Evolutionary conservation across 2,113 vertebrate species (phyloP), one percentile per base, ranked within the genome.

Genomic region (Morone chrysops): DNA sequence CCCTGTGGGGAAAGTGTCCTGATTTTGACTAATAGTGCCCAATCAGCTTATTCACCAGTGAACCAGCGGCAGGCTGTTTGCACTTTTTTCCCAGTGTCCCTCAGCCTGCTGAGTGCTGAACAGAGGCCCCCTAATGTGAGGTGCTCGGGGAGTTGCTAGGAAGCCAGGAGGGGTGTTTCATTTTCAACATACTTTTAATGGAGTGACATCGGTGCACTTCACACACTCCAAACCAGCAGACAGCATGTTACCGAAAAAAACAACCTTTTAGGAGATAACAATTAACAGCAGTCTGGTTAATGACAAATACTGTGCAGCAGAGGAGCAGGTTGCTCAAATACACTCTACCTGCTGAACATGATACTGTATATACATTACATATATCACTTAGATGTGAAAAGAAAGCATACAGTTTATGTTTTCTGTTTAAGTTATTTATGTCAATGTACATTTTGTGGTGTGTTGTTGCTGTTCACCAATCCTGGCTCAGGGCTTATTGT

Each of bases 91-190:
- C 11, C 73, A 60, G 51, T 22, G 69, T 79, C 69, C 45, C 68
- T 76, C 62, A 31, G 66, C 75, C 67, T 22, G 75, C 78, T 75
- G 70, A 84, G 82, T 79, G 87, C 78, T 80, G 66, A 85, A 63
- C 38, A 79, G 73, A 83, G 47, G 63, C 40, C 22, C 71, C 78
- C 75, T 91, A 78, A 89, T 84, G 85, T 69, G 48, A 88, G 68
- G 74, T 78, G 80, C 91, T 91, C 68, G 10, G 54, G 66, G 81
- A 78, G 94, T 95, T 95, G 93, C 94, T 92, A 92, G 91, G 94
- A 89, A 89, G 90, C 92, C 70, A 11, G 7, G 62, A 61, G 48
- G 80, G 75, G 38, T 70, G 31, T 31, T 31, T 77, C 54, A 76
- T 83, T 87, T 88, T 87, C 66, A 74, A 68, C 75, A 53, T 65